Base-by-base conservation (phyloP, 1,140 invertebrate species). In the Atta texana region DNA sequence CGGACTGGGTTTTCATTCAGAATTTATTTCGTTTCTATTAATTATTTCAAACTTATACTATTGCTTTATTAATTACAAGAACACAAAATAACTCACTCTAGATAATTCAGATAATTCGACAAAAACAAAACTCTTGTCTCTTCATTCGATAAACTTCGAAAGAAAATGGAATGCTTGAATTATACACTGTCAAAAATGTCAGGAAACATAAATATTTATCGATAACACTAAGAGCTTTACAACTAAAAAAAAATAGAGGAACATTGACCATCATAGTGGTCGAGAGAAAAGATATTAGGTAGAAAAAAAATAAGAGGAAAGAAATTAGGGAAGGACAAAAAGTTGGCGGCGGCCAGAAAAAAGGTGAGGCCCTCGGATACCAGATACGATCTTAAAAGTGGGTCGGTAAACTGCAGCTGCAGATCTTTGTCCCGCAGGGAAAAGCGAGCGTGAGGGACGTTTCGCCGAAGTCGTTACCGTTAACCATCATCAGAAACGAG, bases 311-410 rank as follows among this genome's bases (percentile, higher is more conserved):
- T 28, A 80, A 55, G 21, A 75, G 28, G 39, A 63, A 18, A 55
- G 8, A 16, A 49, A 66, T 49, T 59, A 68, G 12, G 21, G 16
- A 59, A 49, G 21, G n/a, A 21, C 8, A 49, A 61, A 59, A 69
- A 74, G 39, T 55, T 16, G 74, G 51, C n/a, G 21, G 57, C 18
- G 18, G 21, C n/a, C 63, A n/a, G 21, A 74, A 57, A 85, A 78
- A 51, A 61, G 71, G 74, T 69, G 72, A 84, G 59, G 31, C 44
- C 18, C 49, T 55, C 59, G 59, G 61, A 21, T n/a, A 21, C 16
- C 44, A 85, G 88, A 90, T 90, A 90, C 63, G 75, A 90, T 90
- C 88, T 88, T 21, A 81, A 63, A 90, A 90, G 88, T 90, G 63
- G 88, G 80, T 90, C 89, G 72, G 61, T 69, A 86, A 89, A 85